phyloP scores from a whole-genome alignment of 2,113 vertebrate genomes.

The Pedionomus torquatus region DNA sequence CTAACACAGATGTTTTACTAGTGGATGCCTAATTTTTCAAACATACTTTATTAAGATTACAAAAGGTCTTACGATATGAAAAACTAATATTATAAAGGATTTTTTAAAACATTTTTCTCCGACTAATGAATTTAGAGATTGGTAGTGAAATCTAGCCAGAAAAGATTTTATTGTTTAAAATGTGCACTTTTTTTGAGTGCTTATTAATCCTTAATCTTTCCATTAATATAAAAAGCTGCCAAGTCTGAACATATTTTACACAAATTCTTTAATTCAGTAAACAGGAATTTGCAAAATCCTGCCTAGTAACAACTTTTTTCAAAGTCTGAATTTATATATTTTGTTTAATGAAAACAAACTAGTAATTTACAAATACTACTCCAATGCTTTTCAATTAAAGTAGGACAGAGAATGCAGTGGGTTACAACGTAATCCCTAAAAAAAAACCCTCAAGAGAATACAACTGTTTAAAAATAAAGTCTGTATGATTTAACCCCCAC shows the following conservation, averaged over 20 bases:
- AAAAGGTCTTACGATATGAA: not conserved
- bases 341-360: not conserved
- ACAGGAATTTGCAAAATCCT: not conserved
- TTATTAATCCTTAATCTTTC: not conserved
- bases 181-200: not conserved
- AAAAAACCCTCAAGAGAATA: not conserved
- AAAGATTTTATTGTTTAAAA: not conserved
- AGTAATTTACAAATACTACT: not conserved
- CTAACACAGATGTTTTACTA: not conserved
- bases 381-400: not conserved
- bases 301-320: not conserved
- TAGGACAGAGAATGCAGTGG: not conserved
- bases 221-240: not conserved
- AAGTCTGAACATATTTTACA: not conserved
- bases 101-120: not conserved
- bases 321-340: not conserved
- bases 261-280: not conserved
- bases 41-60: not conserved
- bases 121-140: not conserved
- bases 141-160: not conserved
- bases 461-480: not conserved
- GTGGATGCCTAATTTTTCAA: not conserved
- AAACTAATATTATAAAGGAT: not conserved
- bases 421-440: not conserved
- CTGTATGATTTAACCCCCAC: not conserved